Base-by-base conservation (phyloP, 2,113 vertebrate species). In the Alces alces region DNA sequence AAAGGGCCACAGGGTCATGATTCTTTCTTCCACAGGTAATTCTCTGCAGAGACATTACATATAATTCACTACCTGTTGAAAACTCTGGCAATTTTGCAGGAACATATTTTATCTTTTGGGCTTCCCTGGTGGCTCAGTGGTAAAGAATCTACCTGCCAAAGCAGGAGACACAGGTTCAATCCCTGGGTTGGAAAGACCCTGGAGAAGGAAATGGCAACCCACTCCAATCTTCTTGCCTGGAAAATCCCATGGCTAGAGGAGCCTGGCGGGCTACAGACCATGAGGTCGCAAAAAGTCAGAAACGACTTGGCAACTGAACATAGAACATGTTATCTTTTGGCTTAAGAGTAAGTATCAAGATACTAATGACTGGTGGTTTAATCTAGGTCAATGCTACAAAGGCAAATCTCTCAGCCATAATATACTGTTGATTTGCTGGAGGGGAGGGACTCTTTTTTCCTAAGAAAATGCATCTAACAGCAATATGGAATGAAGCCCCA, bases 341-440 rank as follows among this genome's bases (percentile, higher is more conserved):
- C 82, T 95, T 64, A 96, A 82, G n/a, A 92, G 84, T 33, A 95
- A 91, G 97, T 78, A 10, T 50, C 36, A 92, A 91, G n/a, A 95
- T 54, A 84, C 45, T 61, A 86, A 87, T 25, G 57, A 50, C 33
- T 57, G 52, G 64, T 55, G 19, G 50, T 97, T 92, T 93, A 87
- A 97, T 87, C 45, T 52, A 93, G 23, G 36, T 80, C 70, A 70
- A 78, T 21, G 60, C 54, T 66, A 64, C 23, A 55, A 82, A 82
- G 79, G 88, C 50, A 47, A 85, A 94, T 55, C n/a, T 92, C 66
- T 79, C 50, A 7, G 45, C 33, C 39, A 70, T 6, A 2, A 90
- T n/a, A 87, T 21, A 16, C 0, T 76, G 30, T 10, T 78, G 45
- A 55, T 93, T 73, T 79, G 79, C 39, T 64, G 10, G 19, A 27